Evolutionary conservation across 1,140 invertebrate genomes (phyloP).

Genomic region (Drosophila azteca): DNA sequence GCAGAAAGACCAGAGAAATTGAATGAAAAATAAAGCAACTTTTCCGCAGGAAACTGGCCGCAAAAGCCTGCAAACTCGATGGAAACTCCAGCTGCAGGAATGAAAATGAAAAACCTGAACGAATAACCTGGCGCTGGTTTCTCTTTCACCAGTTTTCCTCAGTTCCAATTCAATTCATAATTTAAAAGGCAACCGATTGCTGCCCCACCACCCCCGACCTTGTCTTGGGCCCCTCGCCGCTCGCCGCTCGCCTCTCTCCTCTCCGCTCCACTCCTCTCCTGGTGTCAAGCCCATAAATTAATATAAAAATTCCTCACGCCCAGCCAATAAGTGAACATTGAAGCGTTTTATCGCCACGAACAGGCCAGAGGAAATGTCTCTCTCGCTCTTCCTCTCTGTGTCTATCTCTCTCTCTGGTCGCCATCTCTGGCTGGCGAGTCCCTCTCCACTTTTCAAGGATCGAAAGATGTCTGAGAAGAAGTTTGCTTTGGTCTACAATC

Average conservation of each 20-base stretch:
- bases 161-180: slow-evolving; percentile 76
- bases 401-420: neutral
- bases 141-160: slow-evolving; percentile 21
- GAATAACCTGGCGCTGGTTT: slow-evolving; percentile 24
- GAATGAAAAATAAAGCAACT: slow-evolving; percentile 21
- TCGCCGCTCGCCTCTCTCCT: too few species aligned
- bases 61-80: slow-evolving; percentile 29
- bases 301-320: slow-evolving; percentile 82
- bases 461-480: slow-evolving; percentile 65
- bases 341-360: slow-evolving; percentile 70
- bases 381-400: neutral
- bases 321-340: slow-evolving; percentile 78
- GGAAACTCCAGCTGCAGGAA: too few species aligned
- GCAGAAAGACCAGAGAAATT: slow-evolving; percentile 39
- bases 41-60: slow-evolving; percentile 46
- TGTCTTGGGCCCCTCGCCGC: slow-evolving; percentile 19
- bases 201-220: neutral
- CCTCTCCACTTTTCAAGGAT: slow-evolving; percentile 15
- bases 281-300: slow-evolving; percentile 74
- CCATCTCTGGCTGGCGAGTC: too few species aligned
- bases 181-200: slow-evolving; percentile 70
- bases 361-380: slow-evolving; percentile 5
- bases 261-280: slow-evolving; percentile 8
- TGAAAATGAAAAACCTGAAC: too few species aligned
- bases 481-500: slow-evolving; percentile 59